Base-by-base conservation (phyloP, 2,113 vertebrate genomes). In the Corythornis vintsioides region DNA sequence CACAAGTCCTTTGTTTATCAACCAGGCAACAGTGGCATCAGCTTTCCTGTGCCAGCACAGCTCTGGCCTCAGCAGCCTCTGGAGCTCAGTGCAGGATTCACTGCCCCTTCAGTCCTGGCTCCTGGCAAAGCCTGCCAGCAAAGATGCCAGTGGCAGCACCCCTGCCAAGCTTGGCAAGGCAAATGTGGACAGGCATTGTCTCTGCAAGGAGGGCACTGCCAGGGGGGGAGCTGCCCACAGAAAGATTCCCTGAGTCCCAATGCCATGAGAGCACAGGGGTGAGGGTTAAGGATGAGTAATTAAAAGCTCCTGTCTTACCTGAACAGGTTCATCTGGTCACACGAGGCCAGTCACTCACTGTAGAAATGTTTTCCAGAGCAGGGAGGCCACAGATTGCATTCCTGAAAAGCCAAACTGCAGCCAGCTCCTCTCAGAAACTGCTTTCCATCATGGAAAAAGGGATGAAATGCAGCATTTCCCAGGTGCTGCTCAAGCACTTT, bases 1-100 rank as follows among this genome's bases (percentile, higher is more conserved):
- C 90, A 94, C 40, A 55, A 75, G 56, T n/a, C 60, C 35, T 91
- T 86, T 93, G 82, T 95, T 93, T 83, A 48, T 3, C 77, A 40
- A 65, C 9, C 59, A 66, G 79, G 79, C 40, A 83, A 43, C 20
- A 53, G 80, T 16, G 80, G 74, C 70, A 86, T 33, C 56, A 77
- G 70, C 56, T 80, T 84, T 86, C 84, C 60, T 88, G 60, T 78
- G 89, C 69, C 87, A 87, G 59, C 55, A 12, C 6, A 50, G 29
- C 61, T 85, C 61, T 79, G 64, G 71, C 79, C 66, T 85, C 57
- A n/a, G 53, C 52, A 65, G 42, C 75, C 59, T 67, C 65, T n/a
- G 25, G 61, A 77, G 52, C 83, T 50, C 31, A 40, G 38, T 9
- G 50, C 53, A 75, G 28, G 24, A 53, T 84, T 42, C 70, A 57